Conservation (phyloP, 2,888 invertebrate genomes). For the Acleris holmiana region DNA sequence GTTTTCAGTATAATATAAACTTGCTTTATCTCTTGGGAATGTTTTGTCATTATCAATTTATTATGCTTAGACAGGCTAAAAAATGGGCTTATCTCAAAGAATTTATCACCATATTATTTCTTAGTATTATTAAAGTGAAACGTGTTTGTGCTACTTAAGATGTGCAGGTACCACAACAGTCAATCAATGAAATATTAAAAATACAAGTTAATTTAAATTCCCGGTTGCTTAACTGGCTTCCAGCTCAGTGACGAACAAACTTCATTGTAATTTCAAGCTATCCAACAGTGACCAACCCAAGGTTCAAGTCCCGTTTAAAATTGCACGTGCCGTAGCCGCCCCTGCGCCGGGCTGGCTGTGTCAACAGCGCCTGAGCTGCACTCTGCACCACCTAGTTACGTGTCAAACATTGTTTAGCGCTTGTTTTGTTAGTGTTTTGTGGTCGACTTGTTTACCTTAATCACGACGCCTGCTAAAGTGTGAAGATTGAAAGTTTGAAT, state of each 20-base stretch:
- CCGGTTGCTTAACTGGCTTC: slow-evolving; percentile 23
- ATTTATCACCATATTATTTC: too few species aligned
- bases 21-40: too few species aligned
- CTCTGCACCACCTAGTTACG: slow-evolving; percentile 71
- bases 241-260: slow-evolving; percentile 49
- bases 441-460: slow-evolving; percentile 56
- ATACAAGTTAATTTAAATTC: neutral
- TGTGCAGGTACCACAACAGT: too few species aligned
- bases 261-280: slow-evolving; percentile 67
- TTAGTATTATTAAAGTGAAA: too few species aligned
- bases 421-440: slow-evolving; percentile 66
- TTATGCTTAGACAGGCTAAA: too few species aligned
- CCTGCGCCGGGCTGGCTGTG: slow-evolving; percentile 59
- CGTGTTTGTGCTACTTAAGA: too few species aligned
- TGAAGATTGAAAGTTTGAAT: slow-evolving; percentile 31
- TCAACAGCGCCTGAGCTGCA: slow-evolving; percentile 68
- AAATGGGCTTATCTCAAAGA: too few species aligned
- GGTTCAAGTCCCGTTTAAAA: slow-evolving; percentile 71
- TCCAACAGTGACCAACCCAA: slow-evolving; percentile 47
- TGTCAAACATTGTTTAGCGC: slow-evolving; percentile 74
- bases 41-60: too few species aligned
- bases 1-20: slow-evolving; percentile 12
- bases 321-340: slow-evolving; percentile 68
- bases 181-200: neutral
- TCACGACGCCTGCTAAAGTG: slow-evolving; percentile 46